phyloP scores from a whole-genome alignment of 2,797 vertebrate genomes.

The Macropus fuliginosus region DNA sequence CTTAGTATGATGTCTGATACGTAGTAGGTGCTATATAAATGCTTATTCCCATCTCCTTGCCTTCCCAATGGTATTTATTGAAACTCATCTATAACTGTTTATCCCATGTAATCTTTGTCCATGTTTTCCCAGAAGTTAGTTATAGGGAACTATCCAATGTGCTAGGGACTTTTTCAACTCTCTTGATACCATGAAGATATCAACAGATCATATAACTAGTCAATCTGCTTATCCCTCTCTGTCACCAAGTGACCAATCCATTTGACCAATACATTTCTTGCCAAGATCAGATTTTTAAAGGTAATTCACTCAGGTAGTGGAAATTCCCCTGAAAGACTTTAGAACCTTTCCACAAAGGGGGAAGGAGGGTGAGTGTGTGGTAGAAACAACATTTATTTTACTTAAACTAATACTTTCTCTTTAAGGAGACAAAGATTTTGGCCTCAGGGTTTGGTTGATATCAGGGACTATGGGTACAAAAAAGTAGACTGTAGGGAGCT shows the following conservation, averaged over 20 bases:
- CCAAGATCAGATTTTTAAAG: background rate
- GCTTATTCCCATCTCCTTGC: background rate
- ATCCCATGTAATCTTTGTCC: background rate
- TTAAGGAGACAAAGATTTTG: background rate
- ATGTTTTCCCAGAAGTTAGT: background rate
- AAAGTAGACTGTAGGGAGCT: background rate
- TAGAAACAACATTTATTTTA: background rate
- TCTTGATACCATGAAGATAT: background rate
- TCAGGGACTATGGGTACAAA: background rate
- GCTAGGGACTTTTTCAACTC: background rate
- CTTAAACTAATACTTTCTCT: background rate
- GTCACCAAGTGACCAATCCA: background rate
- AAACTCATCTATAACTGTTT: background rate
- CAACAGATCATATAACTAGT: background rate
- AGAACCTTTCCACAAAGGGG: background rate
- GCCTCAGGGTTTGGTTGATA: background rate
- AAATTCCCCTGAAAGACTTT: background rate
- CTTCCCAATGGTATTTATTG: background rate
- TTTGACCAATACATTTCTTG: background rate
- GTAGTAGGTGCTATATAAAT: background rate
- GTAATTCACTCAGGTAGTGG: background rate
- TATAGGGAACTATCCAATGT: background rate
- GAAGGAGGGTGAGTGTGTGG: too few species aligned
- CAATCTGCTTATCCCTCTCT: background rate
- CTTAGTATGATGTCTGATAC: background rate